Base-by-base conservation (phyloP, 2,797 vertebrate species). In the Ptychobarbus kaznakovi region DNA sequence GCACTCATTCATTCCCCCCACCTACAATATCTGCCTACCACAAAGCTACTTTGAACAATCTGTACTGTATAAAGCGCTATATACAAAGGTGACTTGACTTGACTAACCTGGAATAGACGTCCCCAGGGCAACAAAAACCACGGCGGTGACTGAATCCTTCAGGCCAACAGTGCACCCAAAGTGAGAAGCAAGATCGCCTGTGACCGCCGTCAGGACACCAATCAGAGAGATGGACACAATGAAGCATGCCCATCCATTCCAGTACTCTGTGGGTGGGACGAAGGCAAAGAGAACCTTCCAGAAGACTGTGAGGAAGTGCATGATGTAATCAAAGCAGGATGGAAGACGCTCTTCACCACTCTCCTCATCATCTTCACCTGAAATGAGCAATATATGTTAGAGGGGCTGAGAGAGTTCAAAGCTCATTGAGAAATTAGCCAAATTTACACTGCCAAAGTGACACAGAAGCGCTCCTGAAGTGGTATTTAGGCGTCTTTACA, bases 221-320 rank as follows among this genome's bases (percentile, higher is more conserved):
- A 97, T 96, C 25, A 97, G 93, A 1, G 91, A 93, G 90, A 97
- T 97, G 73, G 96, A 97, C 73, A 97, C 96, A 0, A 97, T 90
- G 92, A 97, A 97, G 92, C 96, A 96, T 81, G 96, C 96, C 96
- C 96, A 97, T 89, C 96, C 96, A 1, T 96, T 96, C 96, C 96
- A 97, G 92, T 97, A 97, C 91, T 97, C 96, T 0, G 96, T 97
- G 75, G 96, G 96, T 0, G 96, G 96, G 53, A 97, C 96, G 3
- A 96, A 97, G 72, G 96, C 96, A 0, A 97, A 95, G 87, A 96
- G 94, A 44, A 96, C 96, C 92, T 96, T 96, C 96, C 96, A 96
- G 95, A 96, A 96, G 78, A 97, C 96, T 0, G 96, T 97, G 88
- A 97, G 96, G 94, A 97, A 97, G 92, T 97, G 96, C 96, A 97